Evolutionary conservation across 2,888 invertebrate genomes (phyloP), one percentile per base, ranked within the genome.

Genomic region (Ellobium chinense): DNA sequence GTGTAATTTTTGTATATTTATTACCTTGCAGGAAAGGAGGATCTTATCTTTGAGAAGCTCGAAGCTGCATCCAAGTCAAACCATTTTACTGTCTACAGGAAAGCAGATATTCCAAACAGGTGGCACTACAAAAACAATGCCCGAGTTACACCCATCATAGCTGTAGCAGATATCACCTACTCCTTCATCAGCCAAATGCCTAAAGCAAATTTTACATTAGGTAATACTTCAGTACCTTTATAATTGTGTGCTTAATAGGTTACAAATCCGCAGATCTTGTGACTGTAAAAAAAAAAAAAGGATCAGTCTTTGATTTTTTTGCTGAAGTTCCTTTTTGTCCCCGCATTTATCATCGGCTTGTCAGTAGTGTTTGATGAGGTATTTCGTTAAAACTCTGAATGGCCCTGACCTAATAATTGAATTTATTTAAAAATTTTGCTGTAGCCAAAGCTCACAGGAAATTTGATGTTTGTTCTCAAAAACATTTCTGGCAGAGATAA

Each of bases 101-200:
- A 89, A 80, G 84, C 88, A 39, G 88, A 91, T n/a, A 89, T 93
- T 34, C 92, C 93, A 18, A 83, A 78, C 3, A 80, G 90, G 18
- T 91, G 85, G 74, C 92, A 93, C 79, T 93, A 91, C 83, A 86
- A 80, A 24, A 70, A 91, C 69, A 92, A 92, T 82, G 82, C 87
- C 21, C 84, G 93, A 39, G 89, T 92, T n/a, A 85, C 84, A 69
- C 88, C 90, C 0, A 88, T 93, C 24, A 46, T 93, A n/a, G 37
- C 91, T 4, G 84, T 88, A 5, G 87, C 92, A 9, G 89, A 91
- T 39, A 88, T 89, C 54, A 91, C 87, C 39, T 91, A 87, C 79
- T 85, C 87, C 69, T 65, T 88, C 5, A 82, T 75, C 4, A 56
- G 54, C 39, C 60, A 74, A 36, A 37, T 63, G 31, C 69, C 79